Evolutionary conservation across 2,888 invertebrate species (phyloP), one percentile per base, ranked within the genome.

Genomic region (Ariolimax columbianus): DNA sequence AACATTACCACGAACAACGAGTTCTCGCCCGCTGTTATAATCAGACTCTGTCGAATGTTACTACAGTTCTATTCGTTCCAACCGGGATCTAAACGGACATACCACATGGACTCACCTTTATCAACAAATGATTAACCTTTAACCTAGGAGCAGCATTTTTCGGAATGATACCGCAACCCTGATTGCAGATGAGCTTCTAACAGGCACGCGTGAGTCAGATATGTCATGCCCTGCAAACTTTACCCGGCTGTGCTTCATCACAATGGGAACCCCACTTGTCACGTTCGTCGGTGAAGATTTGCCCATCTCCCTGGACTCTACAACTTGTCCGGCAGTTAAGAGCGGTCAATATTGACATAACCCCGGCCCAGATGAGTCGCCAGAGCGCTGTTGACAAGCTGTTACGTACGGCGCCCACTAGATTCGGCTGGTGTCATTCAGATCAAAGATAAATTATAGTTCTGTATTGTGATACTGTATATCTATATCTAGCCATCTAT

Each of bases 261-360:
- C 43, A 43, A 55, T 30, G 43, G 43, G 59, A 43, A 38, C 30
- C 43, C 68, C 66, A n/a, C 30, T 79, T 68, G 79, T 79, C 79
- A 79, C 79, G 79, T 79, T n/a, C 68, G 66, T 19, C 51, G n/a
- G 47, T 66, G 63, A 66, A 68, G 68, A 66, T 59, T 79, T 66
- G 38, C 79, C 79, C 66, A 43, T 68, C 66, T 30, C 66, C 1
- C 26, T 0, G 47, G 33, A 17, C 79, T 40, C 66, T 1, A 47
- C 79, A 79, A 66, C 79, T 79, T 47, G 43, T 30, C 68, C 43
- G 7, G 66, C 66, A 79, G 66, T 79, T 66, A 79, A 68, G 79
- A 79, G 79, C 2, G 30, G 79, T 79, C 79, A 79, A 79, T 79
- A 79, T 79, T 79, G 79, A 79, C 79, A 43, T 3, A 66, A 38